Conservation (phyloP, 2,888 invertebrate species). For the Trachelus troglodyta region DNA sequence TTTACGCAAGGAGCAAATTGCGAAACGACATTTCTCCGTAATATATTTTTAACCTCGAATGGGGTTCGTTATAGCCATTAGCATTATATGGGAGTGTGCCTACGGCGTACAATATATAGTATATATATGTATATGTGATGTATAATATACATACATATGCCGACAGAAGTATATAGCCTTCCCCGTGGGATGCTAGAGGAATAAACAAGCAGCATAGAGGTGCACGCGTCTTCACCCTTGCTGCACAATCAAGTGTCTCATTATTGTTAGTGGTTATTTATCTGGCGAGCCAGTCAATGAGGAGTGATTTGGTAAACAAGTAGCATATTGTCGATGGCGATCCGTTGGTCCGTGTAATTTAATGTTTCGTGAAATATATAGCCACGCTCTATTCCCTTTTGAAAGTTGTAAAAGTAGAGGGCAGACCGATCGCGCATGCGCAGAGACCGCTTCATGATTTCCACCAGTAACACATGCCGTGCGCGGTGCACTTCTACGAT, state of each 20-base stretch:
- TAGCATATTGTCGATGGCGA: slow-evolving; percentile 62
- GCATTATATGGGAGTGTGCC: not conserved
- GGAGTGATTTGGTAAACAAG: slow-evolving; percentile 59
- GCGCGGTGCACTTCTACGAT: not conserved
- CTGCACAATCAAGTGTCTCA: slow-evolving; percentile 57
- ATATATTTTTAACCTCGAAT: not conserved
- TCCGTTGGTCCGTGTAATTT: slow-evolving; percentile 48
- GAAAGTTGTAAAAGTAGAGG: not conserved
- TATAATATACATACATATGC: not conserved
- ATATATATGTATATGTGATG: not conserved
- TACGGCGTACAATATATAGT: not conserved
- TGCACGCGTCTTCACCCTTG: slow-evolving; percentile 53
- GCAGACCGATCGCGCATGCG: not conserved
- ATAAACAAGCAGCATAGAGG: slow-evolving; percentile 12
- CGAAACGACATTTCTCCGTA: not conserved
- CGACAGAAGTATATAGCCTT: not conserved
- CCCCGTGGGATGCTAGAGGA: slow-evolving; percentile 11
- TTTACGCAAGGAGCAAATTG: not conserved
- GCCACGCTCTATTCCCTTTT: not conserved
- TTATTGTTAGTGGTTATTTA: slow-evolving; percentile 50
- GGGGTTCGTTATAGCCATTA: not conserved
- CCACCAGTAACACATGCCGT: not conserved
- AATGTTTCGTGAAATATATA: slow-evolving; percentile 42
- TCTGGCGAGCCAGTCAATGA: slow-evolving; percentile 45
- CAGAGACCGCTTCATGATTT: not conserved